Conservation (phyloP, 2,797 vertebrate species). For the Harpagifer antarcticus region DNA sequence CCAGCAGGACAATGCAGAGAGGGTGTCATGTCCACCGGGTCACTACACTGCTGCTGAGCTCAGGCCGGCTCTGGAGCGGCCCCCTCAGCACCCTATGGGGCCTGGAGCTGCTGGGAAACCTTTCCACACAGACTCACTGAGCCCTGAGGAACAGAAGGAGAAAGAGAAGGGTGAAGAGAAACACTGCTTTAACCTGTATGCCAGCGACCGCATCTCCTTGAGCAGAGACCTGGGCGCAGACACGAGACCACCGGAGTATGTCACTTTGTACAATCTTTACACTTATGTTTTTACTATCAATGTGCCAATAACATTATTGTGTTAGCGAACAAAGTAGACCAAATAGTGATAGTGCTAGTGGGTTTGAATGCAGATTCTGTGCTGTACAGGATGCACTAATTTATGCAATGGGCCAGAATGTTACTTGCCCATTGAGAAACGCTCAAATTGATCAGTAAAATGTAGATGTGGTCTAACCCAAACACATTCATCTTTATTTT, state of each 20-base stretch:
- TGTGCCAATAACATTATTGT: not conserved
- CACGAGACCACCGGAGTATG: slow-evolving; percentile 98
- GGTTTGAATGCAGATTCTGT: slow-evolving; percentile 22
- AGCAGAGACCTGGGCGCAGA: slow-evolving; percentile 97
- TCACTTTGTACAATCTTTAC: slow-evolving; percentile 41
- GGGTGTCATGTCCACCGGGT: slow-evolving; percentile 88
- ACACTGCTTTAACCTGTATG: slow-evolving; percentile 98
- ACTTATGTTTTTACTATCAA: slow-evolving; percentile 10
- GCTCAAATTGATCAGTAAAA: slow-evolving; percentile 28
- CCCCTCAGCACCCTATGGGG: slow-evolving; percentile 89
- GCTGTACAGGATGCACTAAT: slow-evolving; percentile 5
- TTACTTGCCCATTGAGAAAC: slow-evolving; percentile 28
- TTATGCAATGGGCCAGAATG: slow-evolving; percentile 14
- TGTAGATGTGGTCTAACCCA: slow-evolving; percentile 38
- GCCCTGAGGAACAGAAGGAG: slow-evolving; percentile 90
- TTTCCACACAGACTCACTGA: slow-evolving; percentile 89
- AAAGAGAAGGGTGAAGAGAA: slow-evolving; percentile 93
- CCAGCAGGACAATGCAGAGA: slow-evolving; percentile 77
- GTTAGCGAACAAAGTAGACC: not conserved
- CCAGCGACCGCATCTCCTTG: slow-evolving; percentile 97
- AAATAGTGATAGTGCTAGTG: slow-evolving; percentile 28
- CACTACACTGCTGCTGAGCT: slow-evolving; percentile 92
- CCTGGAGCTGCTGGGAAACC: slow-evolving; percentile 94
- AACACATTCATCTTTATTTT: slow-evolving; percentile 59
- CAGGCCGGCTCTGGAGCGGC: slow-evolving; percentile 90